Base-by-base conservation (phyloP, 2,113 vertebrate species). In the Hippocampus barbouri region DNA sequence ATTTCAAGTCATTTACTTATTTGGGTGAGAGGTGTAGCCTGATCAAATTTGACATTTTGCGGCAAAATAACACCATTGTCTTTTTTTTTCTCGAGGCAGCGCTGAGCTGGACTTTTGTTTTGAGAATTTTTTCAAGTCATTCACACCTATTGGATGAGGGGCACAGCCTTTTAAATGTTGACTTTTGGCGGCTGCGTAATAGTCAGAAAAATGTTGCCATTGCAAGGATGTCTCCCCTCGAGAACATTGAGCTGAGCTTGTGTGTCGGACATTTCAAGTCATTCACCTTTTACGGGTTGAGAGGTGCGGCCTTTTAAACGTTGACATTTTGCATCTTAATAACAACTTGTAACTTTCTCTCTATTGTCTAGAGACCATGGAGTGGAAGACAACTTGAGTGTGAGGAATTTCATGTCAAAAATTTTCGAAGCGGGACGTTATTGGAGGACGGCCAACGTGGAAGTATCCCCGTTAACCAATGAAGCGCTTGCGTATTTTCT, bases 401-500 rank as follows among this genome's bases (percentile, higher is more conserved):
- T 61, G 59, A 34, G 27, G 34, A 5, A 61, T 30, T 30, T 60
- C 14, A 27, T 30, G 5, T 27, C 54, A 2, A 30, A 57, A 25
- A 23, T 57, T 14, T 57, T 12, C 21, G 10, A 59, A 59, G 25
- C 56, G 1, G 56, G 12, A 30, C 11, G 6, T 18, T 12, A 18
- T 30, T 34, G 4, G 16, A 16, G 27, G 23, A 60, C 27, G 27
- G 18, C 4, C 11, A 27, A 60, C 59, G 25, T 3, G 6, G 6
- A 30, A 25, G 9, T 59, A 27, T 59, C 4, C 23, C 23, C 68
- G 68, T 11, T 15, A 12, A 16, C 64, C 64, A 66, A 66, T 78
- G 57, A 64, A 80, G 70, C 53, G 56, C 61, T 64, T 75, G 38
- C 38, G 65, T 66, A 62, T 80, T 65, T 62, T 3, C 75, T 74